These are phyloP conservation scores for Leuciscus idus DNA, from an alignment of 2,113 vertebrate genomes.

Conservation along the genomic window DNA sequence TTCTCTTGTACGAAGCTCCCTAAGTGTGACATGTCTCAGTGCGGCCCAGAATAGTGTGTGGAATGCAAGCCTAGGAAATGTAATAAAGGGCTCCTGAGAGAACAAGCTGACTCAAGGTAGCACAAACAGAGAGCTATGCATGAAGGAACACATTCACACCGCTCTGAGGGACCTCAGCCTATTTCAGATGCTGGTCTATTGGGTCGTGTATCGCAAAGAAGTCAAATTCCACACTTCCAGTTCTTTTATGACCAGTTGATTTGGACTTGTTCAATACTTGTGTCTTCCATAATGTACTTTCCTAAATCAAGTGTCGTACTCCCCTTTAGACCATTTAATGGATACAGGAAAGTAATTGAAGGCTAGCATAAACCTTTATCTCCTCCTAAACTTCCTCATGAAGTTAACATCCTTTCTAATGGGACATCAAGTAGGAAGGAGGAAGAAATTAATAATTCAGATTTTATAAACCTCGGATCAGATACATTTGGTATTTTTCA, in stretches of 20 bases:
- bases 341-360: neutral
- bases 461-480: neutral
- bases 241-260: neutral
- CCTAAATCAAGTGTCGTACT: neutral
- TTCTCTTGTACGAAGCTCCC: neutral
- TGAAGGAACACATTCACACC: constrained; percentile 57
- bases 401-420: constrained; percentile 4
- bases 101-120: constrained; percentile 53
- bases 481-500: neutral
- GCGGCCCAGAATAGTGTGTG: constrained; percentile 54
- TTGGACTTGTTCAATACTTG: neutral
- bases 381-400: neutral
- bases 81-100: constrained; percentile 59
- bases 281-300: neutral
- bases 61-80: constrained; percentile 65
- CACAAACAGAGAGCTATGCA: constrained; percentile 44
- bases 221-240: constrained; percentile 22
- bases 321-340: neutral
- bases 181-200: constrained; percentile 33
- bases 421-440: neutral
- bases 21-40: constrained; percentile 61
- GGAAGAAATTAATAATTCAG: neutral
- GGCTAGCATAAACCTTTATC: neutral
- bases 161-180: constrained; percentile 46
- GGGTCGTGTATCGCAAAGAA: neutral